Base-by-base conservation (phyloP, 1,140 invertebrate genomes). In the Sarcophaga bullata region DNA sequence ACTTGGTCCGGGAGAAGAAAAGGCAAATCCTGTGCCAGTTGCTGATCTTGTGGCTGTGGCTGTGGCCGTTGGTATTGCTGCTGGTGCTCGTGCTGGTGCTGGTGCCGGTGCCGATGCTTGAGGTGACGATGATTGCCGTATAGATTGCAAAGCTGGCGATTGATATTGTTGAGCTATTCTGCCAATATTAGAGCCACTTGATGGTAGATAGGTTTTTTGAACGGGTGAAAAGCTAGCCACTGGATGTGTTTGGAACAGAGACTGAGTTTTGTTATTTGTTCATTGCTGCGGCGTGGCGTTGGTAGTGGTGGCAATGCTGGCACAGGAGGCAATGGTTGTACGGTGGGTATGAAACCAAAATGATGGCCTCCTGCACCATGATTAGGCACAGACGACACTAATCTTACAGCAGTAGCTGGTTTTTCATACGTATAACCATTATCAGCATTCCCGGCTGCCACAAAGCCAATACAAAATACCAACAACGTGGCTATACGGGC, bases 361-460 rank as follows among this genome's bases (percentile, higher is more conserved):
- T 85, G 85, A 54, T 88, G 88, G 0, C 88, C 86, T 2, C 83
- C 76, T 15, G n/a, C 50, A 8, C n/a, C 82, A 1, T 80, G 17
- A 9, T n/a, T 58, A 3, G 81, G 85, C 0, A 80, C 84, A 2
- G 84, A 82, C 0, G 83, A 84, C 6, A 83, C 82, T 9, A 86
- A 80, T n/a, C 84, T 84, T 72, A 84, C 80, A 9, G 81, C 86
- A 84, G 83, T 54, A 80, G 84, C 7, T 68, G 88, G 88, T n/a
- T 86, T 85, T 80, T 86, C 84, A 68, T 89, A 89, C 25, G 86
- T 85, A 50, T 89, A 89, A 19, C 88, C 88, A 13, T 78, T 83
- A 9, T 85, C 83, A 78, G 19, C 0, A 8, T 9, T 25, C 50
- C 49, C 19, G 83, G 58, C 10, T 86, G 47, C 11, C 85, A 58